phyloP scores from a whole-genome alignment of 1,140 invertebrate species.

The Mylabris phalerata region DNA sequence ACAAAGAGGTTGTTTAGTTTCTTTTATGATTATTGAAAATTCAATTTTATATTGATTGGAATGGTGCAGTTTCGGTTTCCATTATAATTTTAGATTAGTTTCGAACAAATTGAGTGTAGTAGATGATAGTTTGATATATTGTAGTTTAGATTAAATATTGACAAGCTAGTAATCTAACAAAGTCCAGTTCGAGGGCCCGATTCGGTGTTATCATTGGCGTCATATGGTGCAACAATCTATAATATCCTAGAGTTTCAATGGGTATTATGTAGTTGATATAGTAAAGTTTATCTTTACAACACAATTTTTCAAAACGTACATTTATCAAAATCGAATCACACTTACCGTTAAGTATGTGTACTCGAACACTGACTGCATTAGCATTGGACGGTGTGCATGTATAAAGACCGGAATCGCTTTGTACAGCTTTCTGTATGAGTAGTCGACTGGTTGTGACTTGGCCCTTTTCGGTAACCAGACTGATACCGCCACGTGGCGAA shows the following conservation, averaged over 20 bases:
- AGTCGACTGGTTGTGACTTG: slow-evolving; percentile 70
- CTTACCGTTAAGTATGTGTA: slow-evolving; percentile 80
- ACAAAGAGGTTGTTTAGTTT: no score
- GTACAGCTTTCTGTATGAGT: slow-evolving; percentile 69
- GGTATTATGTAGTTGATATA: neutral
- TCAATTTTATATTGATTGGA: no score
- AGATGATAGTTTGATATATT: no score
- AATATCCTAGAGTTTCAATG: neutral
- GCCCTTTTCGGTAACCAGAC: slow-evolving; percentile 72
- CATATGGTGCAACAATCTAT: neutral
- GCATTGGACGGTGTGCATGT: slow-evolving; percentile 76
- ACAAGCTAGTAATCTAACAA: no score
- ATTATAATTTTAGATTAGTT: no score
- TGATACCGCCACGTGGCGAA: slow-evolving; percentile 64
- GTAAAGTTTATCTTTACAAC: neutral
- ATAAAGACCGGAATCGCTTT: slow-evolving; percentile 65
- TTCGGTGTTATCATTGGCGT: neutral
- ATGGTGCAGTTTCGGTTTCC: no score
- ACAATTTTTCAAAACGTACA: neutral
- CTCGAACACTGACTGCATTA: slow-evolving; percentile 62
- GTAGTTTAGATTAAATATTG: no score
- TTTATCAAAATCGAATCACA: neutral
- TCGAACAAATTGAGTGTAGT: no score
- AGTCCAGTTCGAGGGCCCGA: no score
- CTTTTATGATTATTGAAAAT: no score